Conservation (phyloP, 2,797 vertebrate species). For the Catamblyrhynchus diadema region DNA sequence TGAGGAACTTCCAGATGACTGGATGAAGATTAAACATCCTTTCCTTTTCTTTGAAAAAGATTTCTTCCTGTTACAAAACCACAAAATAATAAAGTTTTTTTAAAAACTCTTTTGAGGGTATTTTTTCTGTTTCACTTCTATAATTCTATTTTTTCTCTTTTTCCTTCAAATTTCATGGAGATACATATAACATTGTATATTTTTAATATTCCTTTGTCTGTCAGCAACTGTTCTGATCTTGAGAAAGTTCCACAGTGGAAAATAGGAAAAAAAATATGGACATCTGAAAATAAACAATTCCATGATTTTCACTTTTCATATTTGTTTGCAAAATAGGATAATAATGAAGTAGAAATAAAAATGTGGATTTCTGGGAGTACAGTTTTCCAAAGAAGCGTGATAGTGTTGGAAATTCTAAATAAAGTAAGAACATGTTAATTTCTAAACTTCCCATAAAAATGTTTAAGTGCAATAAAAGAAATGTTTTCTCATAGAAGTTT, state of each 20-base stretch:
- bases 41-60: neutral
- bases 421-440: neutral
- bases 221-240: neutral
- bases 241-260: neutral
- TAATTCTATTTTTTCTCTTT: neutral
- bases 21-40: neutral
- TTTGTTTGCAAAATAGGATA: neutral
- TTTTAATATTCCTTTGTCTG: neutral
- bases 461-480: neutral
- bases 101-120: rapidly evolving
- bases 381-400: neutral
- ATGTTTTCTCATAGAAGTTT: neutral
- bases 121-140: neutral
- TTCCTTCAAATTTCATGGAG: neutral
- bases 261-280: neutral
- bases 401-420: neutral
- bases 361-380: neutral
- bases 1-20: neutral
- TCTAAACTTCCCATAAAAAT: neutral
- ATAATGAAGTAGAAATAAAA: neutral
- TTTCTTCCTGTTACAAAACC: neutral
- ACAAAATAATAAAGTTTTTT: neutral
- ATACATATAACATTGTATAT: neutral
- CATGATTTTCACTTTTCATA: neutral
- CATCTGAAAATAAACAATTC: neutral